Evolutionary conservation across 2,797 vertebrate genomes (phyloP), one percentile per base, ranked within the genome.

Genomic region (Tokudaia tokunoshimensis): DNA sequence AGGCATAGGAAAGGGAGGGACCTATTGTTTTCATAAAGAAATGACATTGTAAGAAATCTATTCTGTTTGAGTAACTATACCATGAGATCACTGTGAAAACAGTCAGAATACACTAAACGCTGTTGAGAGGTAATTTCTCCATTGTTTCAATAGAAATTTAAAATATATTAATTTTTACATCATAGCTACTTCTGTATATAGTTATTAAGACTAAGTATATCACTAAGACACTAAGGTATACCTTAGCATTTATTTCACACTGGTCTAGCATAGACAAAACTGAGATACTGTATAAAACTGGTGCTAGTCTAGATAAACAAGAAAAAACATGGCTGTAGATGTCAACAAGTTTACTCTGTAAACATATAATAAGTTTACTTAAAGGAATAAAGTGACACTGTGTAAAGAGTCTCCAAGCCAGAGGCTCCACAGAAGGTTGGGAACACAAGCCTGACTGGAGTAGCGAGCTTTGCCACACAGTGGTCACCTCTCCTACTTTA

Each of bases 91-190:
- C 78, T 81, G 8, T 72, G n/a, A 94, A 94, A 94, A 75, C 44
- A 92, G 55, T 67, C 22, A 55, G n/a, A 55, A 88, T 34, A 67
- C n/a, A 63, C 74, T 89, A 93, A 74, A 76, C 63, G 65, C 92
- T 93, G 63, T 26, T 34, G 26, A 89, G 81, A n/a, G 31, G 2
- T 31, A 41, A 84, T 94, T 95, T 93, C 37, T 67, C 5, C 37
- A 50, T 47, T 59, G 63, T 92, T 96, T 97, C 22, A 55, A 79
- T 31, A 92, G 61, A 78, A 76, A 74, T 65, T 78, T 81, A 95
- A 57, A 96, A 34, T 63, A 80, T 37, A 67, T 83, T 44, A n/a
- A 20, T 76, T 55, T 95, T 61, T 93, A 93, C 83, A 31, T 72
- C 44, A 94, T 70, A 85, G 15, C 41, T 92, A 50, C 65, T 81